phyloP scores from a whole-genome alignment of 2,888 invertebrate genomes.

The Eupithecia insigniata region DNA sequence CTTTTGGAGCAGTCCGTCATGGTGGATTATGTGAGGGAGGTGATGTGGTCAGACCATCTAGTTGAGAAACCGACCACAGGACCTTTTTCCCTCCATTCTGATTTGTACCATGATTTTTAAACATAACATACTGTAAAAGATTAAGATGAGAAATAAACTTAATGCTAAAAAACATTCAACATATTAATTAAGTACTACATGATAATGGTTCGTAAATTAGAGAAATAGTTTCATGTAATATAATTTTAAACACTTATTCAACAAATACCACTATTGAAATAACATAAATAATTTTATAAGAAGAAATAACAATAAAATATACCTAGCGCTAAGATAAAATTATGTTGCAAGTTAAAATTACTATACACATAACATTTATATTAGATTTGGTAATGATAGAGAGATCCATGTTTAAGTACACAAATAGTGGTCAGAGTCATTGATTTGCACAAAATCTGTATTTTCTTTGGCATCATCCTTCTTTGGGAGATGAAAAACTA shows the following conservation, averaged over 20 bases:
- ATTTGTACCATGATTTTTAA: no score
- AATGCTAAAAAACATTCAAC: slow-evolving; percentile 1
- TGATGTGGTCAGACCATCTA: no score
- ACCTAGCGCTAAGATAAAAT: no score
- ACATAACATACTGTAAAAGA: not conserved
- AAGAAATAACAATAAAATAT: not conserved
- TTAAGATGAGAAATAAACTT: not conserved
- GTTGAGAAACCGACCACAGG: no score
- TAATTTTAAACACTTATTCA: not conserved
- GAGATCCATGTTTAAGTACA: not conserved
- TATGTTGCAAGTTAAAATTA: not conserved
- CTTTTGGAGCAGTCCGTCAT: no score
- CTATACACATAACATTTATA: not conserved
- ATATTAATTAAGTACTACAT: not conserved
- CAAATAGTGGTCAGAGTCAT: not conserved
- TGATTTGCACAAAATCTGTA: not conserved
- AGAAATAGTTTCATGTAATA: not conserved
- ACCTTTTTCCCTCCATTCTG: no score
- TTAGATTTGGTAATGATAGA: not conserved
- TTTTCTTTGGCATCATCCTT: not conserved
- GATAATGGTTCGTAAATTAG: not conserved
- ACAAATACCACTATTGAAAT: not conserved
- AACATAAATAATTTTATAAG: not conserved
- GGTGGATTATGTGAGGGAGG: no score
- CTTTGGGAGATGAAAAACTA: no score